Conservation (phyloP, 2,113 vertebrate genomes). For the Pyxicephalus adspersus region DNA sequence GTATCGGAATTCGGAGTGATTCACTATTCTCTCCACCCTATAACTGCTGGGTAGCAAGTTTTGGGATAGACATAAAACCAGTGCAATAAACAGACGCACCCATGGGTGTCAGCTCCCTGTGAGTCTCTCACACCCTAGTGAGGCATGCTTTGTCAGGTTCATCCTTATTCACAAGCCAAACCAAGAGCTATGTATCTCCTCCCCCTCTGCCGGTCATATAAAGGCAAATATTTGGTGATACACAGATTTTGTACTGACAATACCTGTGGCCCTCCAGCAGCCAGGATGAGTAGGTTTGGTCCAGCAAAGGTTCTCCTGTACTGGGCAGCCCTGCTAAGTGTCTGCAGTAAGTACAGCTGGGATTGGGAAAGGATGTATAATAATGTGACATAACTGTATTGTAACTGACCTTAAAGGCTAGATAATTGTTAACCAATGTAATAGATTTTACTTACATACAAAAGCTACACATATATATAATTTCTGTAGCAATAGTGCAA, state of each 20-base stretch:
- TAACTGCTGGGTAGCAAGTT: conserved; percentile 29
- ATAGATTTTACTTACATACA: no score
- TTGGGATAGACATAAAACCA: conserved; percentile 36
- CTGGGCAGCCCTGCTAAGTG: neutral
- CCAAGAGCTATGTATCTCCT: conserved; percentile 4
- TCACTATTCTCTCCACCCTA: conserved; percentile 29
- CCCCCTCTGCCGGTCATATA: conserved; percentile 17
- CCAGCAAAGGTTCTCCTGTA: conserved; percentile 10
- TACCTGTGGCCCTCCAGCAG: neutral
- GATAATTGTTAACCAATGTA: no score
- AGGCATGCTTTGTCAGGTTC: conserved; percentile 51
- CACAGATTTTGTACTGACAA: neutral
- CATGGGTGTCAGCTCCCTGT: conserved; percentile 43
- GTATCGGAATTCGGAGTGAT: neutral
- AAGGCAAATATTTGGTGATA: neutral
- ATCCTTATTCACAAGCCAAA: conserved; percentile 33
- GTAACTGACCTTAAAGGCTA: no score
- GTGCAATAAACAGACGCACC: conserved; percentile 52
- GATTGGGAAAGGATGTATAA: neutral
- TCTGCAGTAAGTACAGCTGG: conserved; percentile 19
- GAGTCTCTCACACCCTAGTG: conserved; percentile 52
- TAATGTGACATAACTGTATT: no score
- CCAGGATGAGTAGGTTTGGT: conserved; percentile 31
- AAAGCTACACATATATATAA: no score
- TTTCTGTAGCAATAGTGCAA: no score